Base-by-base conservation (phyloP, 1,140 invertebrate species). In the Hylaeus volcanicus region DNA sequence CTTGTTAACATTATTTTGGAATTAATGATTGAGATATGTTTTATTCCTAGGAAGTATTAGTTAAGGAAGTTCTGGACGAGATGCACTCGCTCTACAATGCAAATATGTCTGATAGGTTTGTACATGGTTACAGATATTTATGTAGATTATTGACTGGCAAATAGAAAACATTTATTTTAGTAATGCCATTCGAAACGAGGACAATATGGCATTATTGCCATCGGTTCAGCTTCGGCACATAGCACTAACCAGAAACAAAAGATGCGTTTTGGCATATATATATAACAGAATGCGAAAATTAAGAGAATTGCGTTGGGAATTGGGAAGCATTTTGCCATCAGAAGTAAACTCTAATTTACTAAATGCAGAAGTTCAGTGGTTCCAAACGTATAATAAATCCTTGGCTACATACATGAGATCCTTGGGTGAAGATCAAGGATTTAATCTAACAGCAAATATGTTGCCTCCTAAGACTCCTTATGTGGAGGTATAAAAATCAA, bases 391-490 rank as follows among this genome's bases (percentile, higher is more conserved):
- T 89, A 98, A 97, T 64, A 97, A 96, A 88, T 96, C 95, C 66
- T 93, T 99, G 69, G 97, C 97, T 5, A 96, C 95, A 9, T 99
- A 98, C 90, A 99, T 99, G 98, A 95, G 96, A 88, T 95, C 96
- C 0, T 94, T 99, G 81, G 98, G 98, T 11, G 96, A 96, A 82
- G 94, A 96, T 85, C 94, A 95, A 81, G 97, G 97, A 6, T 94
- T 99, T 65, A 98, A 99, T 93, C 94, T 99, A 8, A 97, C 97
- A 39, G 95, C 97, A 82, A 96, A 99, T 92, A 92, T 97, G n/a
- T 96, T 96, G 66, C 98, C 98, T 74, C 98, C 98, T 1, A 99
- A 99, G 91, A 96, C 96, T 12, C 93, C 99, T 14, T 99, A 97
- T 90, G 96, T 99, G 78, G 97, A 99, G 95, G 96, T 96, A 92